Base-by-base conservation (phyloP, 2,888 invertebrate species). In the Charanyca ferruginea region DNA sequence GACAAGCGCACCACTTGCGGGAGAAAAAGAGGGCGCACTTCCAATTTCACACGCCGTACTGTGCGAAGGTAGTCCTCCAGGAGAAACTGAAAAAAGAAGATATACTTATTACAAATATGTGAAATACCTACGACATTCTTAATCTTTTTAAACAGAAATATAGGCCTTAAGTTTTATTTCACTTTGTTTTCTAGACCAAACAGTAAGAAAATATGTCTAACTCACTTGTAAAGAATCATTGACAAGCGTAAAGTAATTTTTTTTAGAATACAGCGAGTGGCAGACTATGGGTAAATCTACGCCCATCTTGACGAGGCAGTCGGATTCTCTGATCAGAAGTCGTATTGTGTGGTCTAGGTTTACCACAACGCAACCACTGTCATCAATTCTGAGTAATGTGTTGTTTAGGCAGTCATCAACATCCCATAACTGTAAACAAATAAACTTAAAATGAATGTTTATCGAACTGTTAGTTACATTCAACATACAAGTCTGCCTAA, bases 11-110 rank as follows among this genome's bases (percentile, higher is more conserved):
- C 97, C 72, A 99, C 96, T 95, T 99, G 98, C 0, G 98, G 98
- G 38, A 98, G 96, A 88, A 99, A 97, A 57, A 99, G 94, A 23
- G 98, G 98, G n/a, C 99, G 96, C 18, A 99, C 98, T 93, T 99
- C 99, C 49, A 97, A 93, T 86, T 98, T 98, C 0, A 98, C 98
- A 35, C 97, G 96, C 60, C 96, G 96, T 0, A 98, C 97, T 2
- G 97, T 97, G 52, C 96, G 94, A 38, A 97, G 93, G 83, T 98
- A 98, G 89, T 98, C 97, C 87, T 98, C 97, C 65, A 98, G 96
- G 48, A 98, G 96, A 87, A 98, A 97, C 97, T 98, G 92, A 20
- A 55, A 79, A 7, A 52, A 55, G 18, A 3, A 45, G 13, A 13
- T 25, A 22, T 9, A 8, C 2, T 13, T 35, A 20, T 28, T 55